Base-by-base conservation (phyloP, 2,888 invertebrate species). In the Callyntrura guangdongensis region DNA sequence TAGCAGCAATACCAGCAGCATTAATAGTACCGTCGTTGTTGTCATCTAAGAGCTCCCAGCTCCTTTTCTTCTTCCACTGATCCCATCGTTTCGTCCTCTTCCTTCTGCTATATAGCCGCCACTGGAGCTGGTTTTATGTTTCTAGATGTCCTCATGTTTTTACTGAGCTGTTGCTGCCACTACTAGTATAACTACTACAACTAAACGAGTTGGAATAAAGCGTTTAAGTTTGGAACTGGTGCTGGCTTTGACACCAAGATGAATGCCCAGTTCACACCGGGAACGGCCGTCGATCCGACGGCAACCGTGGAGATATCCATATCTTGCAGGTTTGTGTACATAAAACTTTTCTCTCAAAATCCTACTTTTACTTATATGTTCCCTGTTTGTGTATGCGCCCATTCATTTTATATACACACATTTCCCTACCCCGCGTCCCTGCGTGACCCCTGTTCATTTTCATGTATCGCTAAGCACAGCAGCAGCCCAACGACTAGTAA, bases 261-360 rank as follows among this genome's bases (percentile, higher is more conserved):
- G 92, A 90, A 92, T 89, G 88, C 84, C 84, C 89, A 91, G 91
- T 93, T 93, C 85, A 88, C 90, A 83, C 93, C 93, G 61, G 93
- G 93, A 88, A 91, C 93, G 6, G 92, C 92, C 79, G 89, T 91
- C 27, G 93, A 93, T 69, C 93, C 94, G 22, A 94, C 94, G 53
- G 92, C 94, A 14, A 92, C 92, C 59, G 93, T 94, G 45, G 94
- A 94, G 92, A 91, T 94, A 47, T 93, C 93, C 53, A 93, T 94
- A 86, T 93, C 93, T 14, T 93, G 93, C 93, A 93, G 93, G 94
- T 94, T 81, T 87, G 89, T 88, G 64, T 69, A 61, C 1, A 61
- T 17, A 59, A 59, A 59, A 59, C 20, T 77, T 77, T 49, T 1
- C 5, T 20, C 47, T 49, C 12, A 14, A 53, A 14, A 53, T 14